Conservation (phyloP, 2,888 invertebrate species). For the Lottia gigantea region DNA sequence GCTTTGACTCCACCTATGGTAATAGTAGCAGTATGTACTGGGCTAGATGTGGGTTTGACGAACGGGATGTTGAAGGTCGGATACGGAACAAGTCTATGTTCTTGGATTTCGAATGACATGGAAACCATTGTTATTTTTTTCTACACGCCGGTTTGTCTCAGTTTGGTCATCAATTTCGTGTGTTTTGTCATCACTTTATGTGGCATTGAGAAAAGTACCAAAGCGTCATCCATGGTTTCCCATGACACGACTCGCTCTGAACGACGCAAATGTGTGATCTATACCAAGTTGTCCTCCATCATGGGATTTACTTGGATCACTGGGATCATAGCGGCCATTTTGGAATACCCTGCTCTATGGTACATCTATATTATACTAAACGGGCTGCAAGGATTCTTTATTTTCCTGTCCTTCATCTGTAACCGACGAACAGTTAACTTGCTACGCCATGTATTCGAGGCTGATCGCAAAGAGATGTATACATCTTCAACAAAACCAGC, state of each 20-base stretch:
- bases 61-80: not conserved
- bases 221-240: not conserved
- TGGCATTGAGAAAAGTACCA: slow-evolving; percentile 19
- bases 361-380: slow-evolving; percentile 17
- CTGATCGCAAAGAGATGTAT: too few relatives aligned
- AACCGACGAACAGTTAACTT: slow-evolving; percentile 5
- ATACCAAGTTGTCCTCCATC: slow-evolving; percentile 21
- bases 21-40: slow-evolving; percentile 14
- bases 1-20: slow-evolving; percentile 20
- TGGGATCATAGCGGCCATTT: slow-evolving; percentile 16
- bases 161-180: slow-evolving; percentile 15
- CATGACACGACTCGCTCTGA: slow-evolving; percentile 8
- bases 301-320: slow-evolving; percentile 24
- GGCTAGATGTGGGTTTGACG: slow-evolving; percentile 13
- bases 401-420: slow-evolving; percentile 20
- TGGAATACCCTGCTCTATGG: slow-evolving; percentile 11
- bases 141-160: slow-evolving; percentile 8
- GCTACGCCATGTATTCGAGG: not conserved
- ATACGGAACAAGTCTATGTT: slow-evolving; percentile 16
- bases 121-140: slow-evolving; percentile 16
- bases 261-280: slow-evolving; percentile 16
- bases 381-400: slow-evolving; percentile 26
- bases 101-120: slow-evolving; percentile 15
- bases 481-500: too few relatives aligned
- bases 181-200: slow-evolving; percentile 20